Percentiles rank a stretch among this genome's conserved stretches.
phyloP scores from a whole-genome alignment of 2,113 vertebrate genomes.

The Muntiacus reevesi region DNA sequence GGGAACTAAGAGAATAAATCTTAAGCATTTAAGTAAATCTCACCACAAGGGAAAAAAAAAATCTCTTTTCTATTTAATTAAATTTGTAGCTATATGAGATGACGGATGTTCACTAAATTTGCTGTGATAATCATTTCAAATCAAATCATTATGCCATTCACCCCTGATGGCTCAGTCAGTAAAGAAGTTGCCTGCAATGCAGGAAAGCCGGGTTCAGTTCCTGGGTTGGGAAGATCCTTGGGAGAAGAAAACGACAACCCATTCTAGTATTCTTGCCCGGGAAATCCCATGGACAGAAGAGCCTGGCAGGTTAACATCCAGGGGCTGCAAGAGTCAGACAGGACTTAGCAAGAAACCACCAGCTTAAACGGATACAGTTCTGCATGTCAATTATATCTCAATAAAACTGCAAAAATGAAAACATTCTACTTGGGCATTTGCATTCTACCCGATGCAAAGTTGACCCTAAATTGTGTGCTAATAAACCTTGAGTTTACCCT shows the following conservation, averaged over 20 bases:
- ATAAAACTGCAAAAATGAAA: background rate
- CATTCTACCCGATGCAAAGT: too few species aligned
- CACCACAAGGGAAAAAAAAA: background rate
- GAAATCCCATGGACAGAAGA: background rate
- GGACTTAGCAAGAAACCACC: background rate
- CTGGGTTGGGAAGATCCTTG: background rate
- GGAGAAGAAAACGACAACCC: background rate
- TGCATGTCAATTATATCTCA: background rate
- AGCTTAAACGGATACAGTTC: background rate
- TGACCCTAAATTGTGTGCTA: rapidly evolving
- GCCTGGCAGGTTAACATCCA: background rate
- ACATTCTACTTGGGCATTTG: background rate
- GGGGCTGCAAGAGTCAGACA: background rate
- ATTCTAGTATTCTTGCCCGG: background rate
- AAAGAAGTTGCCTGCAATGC: background rate
- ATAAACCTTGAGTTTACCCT: rapidly evolving
- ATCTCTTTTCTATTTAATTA: background rate
- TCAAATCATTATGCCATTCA: background rate
- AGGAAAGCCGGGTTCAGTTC: background rate
- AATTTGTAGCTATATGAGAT: background rate
- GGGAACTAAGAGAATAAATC: background rate
- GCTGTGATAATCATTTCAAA: background rate
- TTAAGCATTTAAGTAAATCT: background rate
- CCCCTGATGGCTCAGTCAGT: background rate
- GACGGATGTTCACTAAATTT: background rate